Evolutionary conservation across 1,140 invertebrate species (phyloP).

Genomic region (Nephila pilipes): DNA sequence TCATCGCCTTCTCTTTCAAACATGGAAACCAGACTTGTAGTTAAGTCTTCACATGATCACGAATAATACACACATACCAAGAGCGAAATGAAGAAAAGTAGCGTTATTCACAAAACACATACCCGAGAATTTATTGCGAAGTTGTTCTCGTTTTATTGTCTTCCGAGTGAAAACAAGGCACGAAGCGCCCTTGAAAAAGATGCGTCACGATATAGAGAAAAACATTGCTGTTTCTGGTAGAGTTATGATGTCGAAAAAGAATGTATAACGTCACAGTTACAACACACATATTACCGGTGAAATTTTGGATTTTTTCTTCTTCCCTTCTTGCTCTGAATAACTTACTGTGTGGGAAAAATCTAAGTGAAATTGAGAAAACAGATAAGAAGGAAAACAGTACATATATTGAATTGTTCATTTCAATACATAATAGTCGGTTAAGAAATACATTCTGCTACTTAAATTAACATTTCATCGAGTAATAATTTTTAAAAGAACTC

Average conservation of each 20-base stretch:
- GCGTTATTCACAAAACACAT: background rate
- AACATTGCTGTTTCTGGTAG: background rate
- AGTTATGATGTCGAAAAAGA: background rate
- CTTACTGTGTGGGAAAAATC: no score
- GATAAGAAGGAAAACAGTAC: no score
- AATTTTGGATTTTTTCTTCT: no score
- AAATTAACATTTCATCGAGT: no score
- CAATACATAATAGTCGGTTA: no score
- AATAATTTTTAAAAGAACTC: no score
- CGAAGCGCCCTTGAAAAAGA: slow-evolving; percentile 13
- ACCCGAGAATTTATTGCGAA: background rate
- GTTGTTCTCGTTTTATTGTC: background rate
- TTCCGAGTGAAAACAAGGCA: background rate
- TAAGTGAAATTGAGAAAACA: no score
- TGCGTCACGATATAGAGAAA: background rate
- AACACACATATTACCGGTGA: background rate
- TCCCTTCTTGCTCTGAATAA: no score
- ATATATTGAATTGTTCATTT: no score
- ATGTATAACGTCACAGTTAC: background rate
- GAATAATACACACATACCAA: background rate
- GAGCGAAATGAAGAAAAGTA: background rate
- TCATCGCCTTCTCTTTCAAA: background rate
- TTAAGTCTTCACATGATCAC: background rate
- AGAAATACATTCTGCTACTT: no score
- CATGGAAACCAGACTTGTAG: background rate